Evolutionary conservation across 2,888 invertebrate genomes (phyloP).

Genomic region (Sarcophaga caerulescens): DNA sequence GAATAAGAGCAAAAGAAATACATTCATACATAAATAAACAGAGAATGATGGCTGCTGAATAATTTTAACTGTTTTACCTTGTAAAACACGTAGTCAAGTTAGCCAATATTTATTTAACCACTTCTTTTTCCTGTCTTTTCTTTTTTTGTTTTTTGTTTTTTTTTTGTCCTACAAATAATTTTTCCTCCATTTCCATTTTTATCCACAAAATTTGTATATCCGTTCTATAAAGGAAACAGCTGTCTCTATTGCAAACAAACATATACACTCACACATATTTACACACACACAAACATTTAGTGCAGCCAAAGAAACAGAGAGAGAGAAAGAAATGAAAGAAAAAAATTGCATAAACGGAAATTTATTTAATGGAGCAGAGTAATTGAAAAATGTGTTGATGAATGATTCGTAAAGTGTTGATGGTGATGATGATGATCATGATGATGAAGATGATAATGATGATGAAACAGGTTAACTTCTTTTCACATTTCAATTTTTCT

Average conservation of each 20-base stretch:
- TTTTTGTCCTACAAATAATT: neutral
- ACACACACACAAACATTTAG: neutral
- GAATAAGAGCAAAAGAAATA: neutral
- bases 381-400: constrained; percentile 60
- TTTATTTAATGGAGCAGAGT: constrained; percentile 56
- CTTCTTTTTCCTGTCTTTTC: constrained; percentile 2
- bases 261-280: neutral
- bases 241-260: neutral
- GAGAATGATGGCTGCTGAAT: neutral
- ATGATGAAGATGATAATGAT: neutral
- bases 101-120: constrained; percentile 46
- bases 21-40: neutral
- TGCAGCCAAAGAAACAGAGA: neutral
- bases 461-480: neutral
- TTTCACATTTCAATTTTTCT: neutral
- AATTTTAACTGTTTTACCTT: neutral
- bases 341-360: constrained; percentile 43
- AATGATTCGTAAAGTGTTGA: constrained; percentile 56
- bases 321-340: neutral
- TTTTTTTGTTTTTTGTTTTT: constrained; percentile 4
- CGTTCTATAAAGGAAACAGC: constrained; percentile 28
- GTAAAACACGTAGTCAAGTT: constrained; percentile 23
- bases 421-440: constrained; percentile 1
- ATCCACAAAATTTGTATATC: constrained; percentile 43
- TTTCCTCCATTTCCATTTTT: constrained; percentile 41